phyloP scores from a whole-genome alignment of 2,113 vertebrate species.

The Pogona vitticeps region DNA sequence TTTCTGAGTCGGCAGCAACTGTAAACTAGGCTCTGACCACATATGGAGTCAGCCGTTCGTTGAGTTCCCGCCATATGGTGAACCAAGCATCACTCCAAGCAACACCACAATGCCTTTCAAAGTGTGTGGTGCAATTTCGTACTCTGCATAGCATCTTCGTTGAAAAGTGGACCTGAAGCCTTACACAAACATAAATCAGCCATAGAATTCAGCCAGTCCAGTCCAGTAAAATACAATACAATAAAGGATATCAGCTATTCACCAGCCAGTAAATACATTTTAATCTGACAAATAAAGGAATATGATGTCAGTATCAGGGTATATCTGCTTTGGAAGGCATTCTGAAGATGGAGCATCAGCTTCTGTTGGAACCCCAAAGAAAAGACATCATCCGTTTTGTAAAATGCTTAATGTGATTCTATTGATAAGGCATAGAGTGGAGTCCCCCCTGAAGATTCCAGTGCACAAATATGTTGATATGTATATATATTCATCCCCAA shows the following conservation, averaged over 20 bases:
- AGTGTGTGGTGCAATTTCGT: no score
- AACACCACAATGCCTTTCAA: background rate
- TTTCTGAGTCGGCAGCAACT: background rate
- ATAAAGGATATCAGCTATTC: background rate
- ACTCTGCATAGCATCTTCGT: background rate
- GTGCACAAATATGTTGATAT: no score
- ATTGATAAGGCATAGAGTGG: no score
- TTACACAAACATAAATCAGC: background rate
- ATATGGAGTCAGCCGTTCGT: no score
- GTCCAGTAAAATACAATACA: background rate
- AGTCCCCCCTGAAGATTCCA: no score
- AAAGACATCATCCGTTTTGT: background rate
- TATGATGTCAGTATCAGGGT: background rate
- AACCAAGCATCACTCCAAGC: background rate
- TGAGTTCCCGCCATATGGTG: background rate
- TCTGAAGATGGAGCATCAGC: background rate
- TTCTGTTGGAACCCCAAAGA: background rate
- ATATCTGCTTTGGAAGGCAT: background rate
- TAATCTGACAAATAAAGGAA: background rate
- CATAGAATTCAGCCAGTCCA: no score
- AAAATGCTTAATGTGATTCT: no score
- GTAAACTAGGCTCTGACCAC: background rate
- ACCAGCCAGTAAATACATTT: background rate
- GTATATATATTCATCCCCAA: no score
- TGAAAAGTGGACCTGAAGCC: background rate